These are phyloP conservation scores for Enoplosus armatus DNA, from an alignment of 2,797 vertebrate genomes.

Conservation along the genomic window DNA sequence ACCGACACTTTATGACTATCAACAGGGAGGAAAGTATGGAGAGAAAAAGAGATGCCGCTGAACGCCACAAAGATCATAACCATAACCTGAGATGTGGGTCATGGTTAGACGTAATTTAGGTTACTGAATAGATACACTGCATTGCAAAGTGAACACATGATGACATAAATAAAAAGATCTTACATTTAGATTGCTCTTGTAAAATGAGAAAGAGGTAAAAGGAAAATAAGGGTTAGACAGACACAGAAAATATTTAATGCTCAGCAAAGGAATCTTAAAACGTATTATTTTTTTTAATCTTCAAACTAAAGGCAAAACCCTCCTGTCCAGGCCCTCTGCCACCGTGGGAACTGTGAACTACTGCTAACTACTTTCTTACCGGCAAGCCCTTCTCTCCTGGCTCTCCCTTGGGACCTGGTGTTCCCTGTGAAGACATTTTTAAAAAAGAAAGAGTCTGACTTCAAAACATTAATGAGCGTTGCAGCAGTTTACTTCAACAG, in stretches of 20 bases:
- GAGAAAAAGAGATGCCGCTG: conserved; percentile 41
- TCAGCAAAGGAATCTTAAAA: conserved; percentile 40
- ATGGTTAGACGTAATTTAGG: conserved; percentile 50
- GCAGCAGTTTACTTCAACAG: conserved; percentile 29
- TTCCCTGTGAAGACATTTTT: conserved; percentile 85
- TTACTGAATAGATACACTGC: conserved; percentile 35
- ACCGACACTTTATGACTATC: conserved; percentile 26
- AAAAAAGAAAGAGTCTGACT: conserved; percentile 27
- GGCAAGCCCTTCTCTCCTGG: conserved; percentile 93
- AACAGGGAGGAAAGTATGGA: conserved; percentile 42
- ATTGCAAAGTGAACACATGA: conserved; percentile 54
- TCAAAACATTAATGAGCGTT: conserved; percentile 12
- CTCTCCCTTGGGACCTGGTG: conserved; percentile 91
- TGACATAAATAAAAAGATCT: conserved; percentile 72
- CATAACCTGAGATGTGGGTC: conserved; percentile 42
- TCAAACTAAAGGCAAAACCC: conserved; percentile 11
- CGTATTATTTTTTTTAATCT: conserved; percentile 16
- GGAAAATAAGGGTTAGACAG: conserved; percentile 74
- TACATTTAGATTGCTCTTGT: conserved; percentile 84
- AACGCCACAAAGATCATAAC: conserved; percentile 37
- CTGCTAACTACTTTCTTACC: conserved; percentile 86
- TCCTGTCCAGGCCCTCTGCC: conserved; percentile 18
- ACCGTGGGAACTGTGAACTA: conserved; percentile 22
- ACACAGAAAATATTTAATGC: conserved; percentile 50
- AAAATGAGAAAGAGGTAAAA: conserved; percentile 75